Conservation (phyloP, 2,888 invertebrate genomes). For the Mimumesa dahlbomi region DNA sequence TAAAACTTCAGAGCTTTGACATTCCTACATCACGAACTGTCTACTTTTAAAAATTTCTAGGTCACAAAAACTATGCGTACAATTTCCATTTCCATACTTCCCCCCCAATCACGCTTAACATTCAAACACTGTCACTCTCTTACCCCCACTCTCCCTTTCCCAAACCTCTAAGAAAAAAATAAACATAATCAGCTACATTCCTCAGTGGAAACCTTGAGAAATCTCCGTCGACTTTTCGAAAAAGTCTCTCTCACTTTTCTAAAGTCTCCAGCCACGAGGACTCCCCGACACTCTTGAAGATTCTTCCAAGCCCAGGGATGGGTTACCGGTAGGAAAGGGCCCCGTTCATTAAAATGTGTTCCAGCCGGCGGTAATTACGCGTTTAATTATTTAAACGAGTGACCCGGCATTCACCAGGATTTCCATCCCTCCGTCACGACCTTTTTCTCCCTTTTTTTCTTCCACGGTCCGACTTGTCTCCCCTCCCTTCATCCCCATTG, state of each 20-base stretch:
- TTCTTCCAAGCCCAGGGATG: constrained; percentile 1
- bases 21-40: too few species aligned
- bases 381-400: constrained; percentile 78
- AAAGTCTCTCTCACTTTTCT: constrained; percentile 17
- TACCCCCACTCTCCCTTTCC: too few species aligned
- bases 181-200: too few species aligned
- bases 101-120: too few species aligned
- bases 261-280: constrained; percentile 21
- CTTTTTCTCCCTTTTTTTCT: not conserved
- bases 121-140: too few species aligned
- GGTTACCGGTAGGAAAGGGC: constrained; percentile 32
- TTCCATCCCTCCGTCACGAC: constrained; percentile 37
- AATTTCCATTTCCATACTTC: too few species aligned
- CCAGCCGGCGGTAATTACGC: constrained; percentile 74
- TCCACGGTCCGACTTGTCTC: too few species aligned
- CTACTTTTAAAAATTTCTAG: too few species aligned
- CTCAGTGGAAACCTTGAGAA: constrained; percentile 1
- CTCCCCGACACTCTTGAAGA: constrained; percentile 6
- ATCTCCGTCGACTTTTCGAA: constrained; percentile 14
- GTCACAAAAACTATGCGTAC: too few species aligned
- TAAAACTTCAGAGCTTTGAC: too few species aligned
- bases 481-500: too few species aligned
- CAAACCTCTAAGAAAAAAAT: too few species aligned
- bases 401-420: constrained; percentile 73
- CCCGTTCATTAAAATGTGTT: constrained; percentile 75